Evolutionary conservation across 1,140 invertebrate species (phyloP), one percentile per base, ranked within the genome.

Genomic region (Rhizoglyphus robini): DNA sequence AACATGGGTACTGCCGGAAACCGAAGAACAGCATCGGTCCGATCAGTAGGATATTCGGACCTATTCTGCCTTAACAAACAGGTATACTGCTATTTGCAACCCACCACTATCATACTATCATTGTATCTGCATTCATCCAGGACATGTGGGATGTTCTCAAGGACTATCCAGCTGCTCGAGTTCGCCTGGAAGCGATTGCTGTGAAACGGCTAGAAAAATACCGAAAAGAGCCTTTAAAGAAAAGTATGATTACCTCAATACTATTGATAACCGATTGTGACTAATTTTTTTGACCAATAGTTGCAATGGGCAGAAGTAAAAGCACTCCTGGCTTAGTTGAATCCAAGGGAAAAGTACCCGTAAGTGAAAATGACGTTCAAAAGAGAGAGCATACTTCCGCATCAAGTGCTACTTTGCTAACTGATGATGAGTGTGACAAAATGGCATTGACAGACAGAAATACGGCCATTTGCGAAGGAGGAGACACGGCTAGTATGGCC

Each of bases 141-240:
- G 95, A 97, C 79, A 91, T 99, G 86, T 98, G 95, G 95, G 95
- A 98, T 76, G 95, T 98, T 30, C 81, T 98, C 58, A 96, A 97
- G 79, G 93, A 98, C 76, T 97, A 97, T 80, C 95, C 94, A 3
- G 90, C 92, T 2, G 94, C 94, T 29, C 82, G 94, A 71, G 90
- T 96, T 11, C 83, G 93, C 68, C 81, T 97, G n/a, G 94, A 97
- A 79, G 88, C 92, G 23, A 96, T 97, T 70, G 94, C 94, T 48
- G 90, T 94, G 69, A 96, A 96, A 79, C 83, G 93, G 74, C 81
- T 97, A 70, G 90, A 94, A 79, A 94, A 94, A 76, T 94, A 94
- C 78, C 93, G 92, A 77, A 88, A 88, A 75, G 88, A 88, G 63
- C 90, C 90, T 3, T 79, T 90, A 46, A 87, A 90, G 75, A 91